A percentile compares a stretch with the other conserved stretches of the same genome.
Evolutionary conservation across 1,140 invertebrate species (phyloP).

Genomic region (Harpegnathos saltator): DNA sequence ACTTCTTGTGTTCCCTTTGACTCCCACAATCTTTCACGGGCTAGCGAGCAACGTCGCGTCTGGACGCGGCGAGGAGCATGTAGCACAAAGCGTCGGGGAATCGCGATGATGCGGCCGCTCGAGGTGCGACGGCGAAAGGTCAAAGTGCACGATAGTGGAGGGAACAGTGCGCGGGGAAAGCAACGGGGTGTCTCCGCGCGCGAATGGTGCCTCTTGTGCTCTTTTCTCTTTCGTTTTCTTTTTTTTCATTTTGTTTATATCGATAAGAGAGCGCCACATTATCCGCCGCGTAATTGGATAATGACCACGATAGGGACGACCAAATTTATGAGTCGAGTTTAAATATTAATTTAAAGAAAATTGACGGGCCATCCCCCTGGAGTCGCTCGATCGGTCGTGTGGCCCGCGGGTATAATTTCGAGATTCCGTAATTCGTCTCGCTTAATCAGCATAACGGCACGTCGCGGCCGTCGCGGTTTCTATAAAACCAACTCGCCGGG

Average conservation of each 20-base stretch:
- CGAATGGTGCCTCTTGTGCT: too few species aligned
- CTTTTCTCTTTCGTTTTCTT: not conserved
- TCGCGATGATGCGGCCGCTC: conserved; percentile 30
- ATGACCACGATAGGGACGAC: conserved; percentile 45
- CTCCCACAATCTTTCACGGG: conserved; percentile 56
- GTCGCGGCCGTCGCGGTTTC: too few species aligned
- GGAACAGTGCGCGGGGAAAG: not conserved
- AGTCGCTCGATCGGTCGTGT: conserved; percentile 1
- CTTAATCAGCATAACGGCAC: conserved; percentile 60
- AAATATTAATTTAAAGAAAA: conserved; percentile 56
- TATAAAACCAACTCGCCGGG: conserved; percentile 30
- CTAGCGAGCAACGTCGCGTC: conserved; percentile 19
- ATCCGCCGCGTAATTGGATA: conserved; percentile 55
- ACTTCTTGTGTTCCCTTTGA: conserved; percentile 54
- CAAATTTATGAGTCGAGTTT: conserved; percentile 36
- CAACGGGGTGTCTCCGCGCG: too few species aligned
- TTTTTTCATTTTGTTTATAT: not conserved
- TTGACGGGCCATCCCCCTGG: not conserved
- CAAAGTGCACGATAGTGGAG: conserved; percentile 15
- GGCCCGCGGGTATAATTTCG: conserved; percentile 45
- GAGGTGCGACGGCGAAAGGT: conserved; percentile 35
- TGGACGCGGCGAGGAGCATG: conserved; percentile 15
- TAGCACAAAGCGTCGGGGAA: conserved; percentile 36
- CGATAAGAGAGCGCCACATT: too few species aligned
- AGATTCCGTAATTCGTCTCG: conserved; percentile 55